Conservation (phyloP, 2,888 invertebrate genomes). For the Amitus sp. region DNA sequence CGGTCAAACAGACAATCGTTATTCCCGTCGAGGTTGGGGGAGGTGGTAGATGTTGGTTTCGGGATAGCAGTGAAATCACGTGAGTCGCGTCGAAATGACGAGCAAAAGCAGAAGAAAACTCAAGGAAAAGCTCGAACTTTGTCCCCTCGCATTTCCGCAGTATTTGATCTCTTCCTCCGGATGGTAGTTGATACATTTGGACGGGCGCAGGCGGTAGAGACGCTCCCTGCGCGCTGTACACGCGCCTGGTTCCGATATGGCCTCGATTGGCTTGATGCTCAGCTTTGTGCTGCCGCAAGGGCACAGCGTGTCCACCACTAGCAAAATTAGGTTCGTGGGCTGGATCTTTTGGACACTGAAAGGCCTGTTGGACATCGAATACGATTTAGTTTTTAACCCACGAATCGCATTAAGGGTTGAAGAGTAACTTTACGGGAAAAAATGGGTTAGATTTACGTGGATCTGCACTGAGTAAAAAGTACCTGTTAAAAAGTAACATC, state of each 20-base stretch:
- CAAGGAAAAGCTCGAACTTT: conserved; percentile 3
- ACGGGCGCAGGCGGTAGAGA: conserved; percentile 78
- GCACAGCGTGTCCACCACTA: conserved; percentile 89
- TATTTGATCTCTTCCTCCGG: conserved; percentile 75
- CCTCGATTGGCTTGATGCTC: conserved; percentile 77
- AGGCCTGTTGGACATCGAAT: conserved; percentile 74
- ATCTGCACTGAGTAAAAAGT: no score
- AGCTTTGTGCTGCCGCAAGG: conserved; percentile 89
- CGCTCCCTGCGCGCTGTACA: conserved; percentile 68
- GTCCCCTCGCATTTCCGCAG: conserved; percentile 51
- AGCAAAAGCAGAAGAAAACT: conserved; percentile 26
- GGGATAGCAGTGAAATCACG: conserved; percentile 42
- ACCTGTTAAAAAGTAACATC: no score
- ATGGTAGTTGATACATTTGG: conserved; percentile 89
- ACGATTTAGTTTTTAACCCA: no score
- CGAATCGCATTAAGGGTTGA: no score
- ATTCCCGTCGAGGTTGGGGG: conserved; percentile 6
- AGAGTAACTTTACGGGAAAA: no score
- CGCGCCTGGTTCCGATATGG: conserved; percentile 59
- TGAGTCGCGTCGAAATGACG: conserved; percentile 39
- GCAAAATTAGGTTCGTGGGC: conserved; percentile 86
- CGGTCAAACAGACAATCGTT: conserved; percentile 1
- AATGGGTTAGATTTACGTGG: no score
- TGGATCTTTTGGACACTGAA: conserved; percentile 93
- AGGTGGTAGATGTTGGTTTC: conserved; percentile 23